phyloP scores from a whole-genome alignment of 64 coral and sea anemone species.

The Orbicella faveolata region DNA sequence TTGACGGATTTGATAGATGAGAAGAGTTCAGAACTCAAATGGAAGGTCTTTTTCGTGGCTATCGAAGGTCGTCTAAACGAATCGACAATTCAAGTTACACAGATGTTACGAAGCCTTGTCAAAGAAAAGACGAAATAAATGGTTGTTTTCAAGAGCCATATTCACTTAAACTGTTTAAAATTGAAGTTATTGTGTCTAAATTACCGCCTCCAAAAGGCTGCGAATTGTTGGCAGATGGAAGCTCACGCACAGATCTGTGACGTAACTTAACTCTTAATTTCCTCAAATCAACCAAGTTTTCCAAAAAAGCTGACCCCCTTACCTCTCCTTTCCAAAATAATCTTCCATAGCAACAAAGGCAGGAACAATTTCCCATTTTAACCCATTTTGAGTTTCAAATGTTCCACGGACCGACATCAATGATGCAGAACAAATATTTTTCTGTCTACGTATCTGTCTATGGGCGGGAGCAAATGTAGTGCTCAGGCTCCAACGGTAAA shows the following conservation, averaged over 20 bases:
- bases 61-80: too few relatives aligned
- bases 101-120: background rate
- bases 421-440: background rate
- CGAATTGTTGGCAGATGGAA: background rate
- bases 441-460: too few relatives aligned
- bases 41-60: too few relatives aligned
- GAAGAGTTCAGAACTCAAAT: too few relatives aligned
- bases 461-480: background rate
- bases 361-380: slow-evolving; percentile 27
- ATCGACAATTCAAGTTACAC: too few relatives aligned
- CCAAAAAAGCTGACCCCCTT: background rate
- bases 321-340: slow-evolving; percentile 25
- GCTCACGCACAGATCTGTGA: too few relatives aligned
- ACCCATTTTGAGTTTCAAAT: slow-evolving; percentile 1
- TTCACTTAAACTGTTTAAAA: background rate
- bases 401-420: background rate
- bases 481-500: background rate
- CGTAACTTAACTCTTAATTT: background rate
- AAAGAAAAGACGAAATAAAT: background rate
- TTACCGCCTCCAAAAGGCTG: background rate
- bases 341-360: slow-evolving; percentile 32
- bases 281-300: background rate
- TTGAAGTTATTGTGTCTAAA: background rate
- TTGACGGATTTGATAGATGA: too few relatives aligned
- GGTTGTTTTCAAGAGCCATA: background rate